Evolutionary conservation across 2,888 invertebrate genomes (phyloP).

Genomic region (Mesorhabditis belari): DNA sequence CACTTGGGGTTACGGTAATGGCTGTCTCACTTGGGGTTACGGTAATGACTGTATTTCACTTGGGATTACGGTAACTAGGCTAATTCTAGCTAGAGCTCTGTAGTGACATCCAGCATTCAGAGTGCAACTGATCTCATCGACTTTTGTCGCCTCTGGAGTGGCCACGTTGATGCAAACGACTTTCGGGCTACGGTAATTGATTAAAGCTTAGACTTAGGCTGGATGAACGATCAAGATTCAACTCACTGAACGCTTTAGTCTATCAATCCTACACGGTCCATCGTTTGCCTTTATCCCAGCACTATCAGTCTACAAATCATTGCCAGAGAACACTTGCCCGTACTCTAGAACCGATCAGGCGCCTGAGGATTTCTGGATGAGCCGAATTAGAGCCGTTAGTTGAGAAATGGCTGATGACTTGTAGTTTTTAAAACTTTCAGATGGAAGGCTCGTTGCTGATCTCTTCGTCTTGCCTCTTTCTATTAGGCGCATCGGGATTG

Average conservation of each 20-base stretch:
- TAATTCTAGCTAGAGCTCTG: no score
- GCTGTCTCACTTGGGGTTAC: no score
- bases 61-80: not conserved
- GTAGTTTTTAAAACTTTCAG: conserved; percentile 14
- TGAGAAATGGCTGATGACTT: not conserved
- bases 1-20: no score
- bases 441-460: conserved; percentile 38
- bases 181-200: conserved; percentile 30
- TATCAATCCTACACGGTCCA: conserved; percentile 49
- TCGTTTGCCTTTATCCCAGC: conserved; percentile 50
- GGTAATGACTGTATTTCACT: no score
- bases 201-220: no score
- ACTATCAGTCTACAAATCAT: conserved; percentile 29
- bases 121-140: conserved; percentile 42
- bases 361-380: conserved; percentile 5
- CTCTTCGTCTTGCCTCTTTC: conserved; percentile 38
- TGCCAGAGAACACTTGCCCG: conserved; percentile 19
- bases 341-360: conserved; percentile 9
- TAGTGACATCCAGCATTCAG: no score
- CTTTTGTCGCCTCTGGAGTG: conserved; percentile 43
- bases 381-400: conserved; percentile 4
- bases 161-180: conserved; percentile 44
- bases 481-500: conserved; percentile 41
- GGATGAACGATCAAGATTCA: no score
- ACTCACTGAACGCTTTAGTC: conserved; percentile 15